These are phyloP conservation scores for Lacerta viridis DNA, from an alignment of 2,797 vertebrate species.

Conservation along the genomic window DNA sequence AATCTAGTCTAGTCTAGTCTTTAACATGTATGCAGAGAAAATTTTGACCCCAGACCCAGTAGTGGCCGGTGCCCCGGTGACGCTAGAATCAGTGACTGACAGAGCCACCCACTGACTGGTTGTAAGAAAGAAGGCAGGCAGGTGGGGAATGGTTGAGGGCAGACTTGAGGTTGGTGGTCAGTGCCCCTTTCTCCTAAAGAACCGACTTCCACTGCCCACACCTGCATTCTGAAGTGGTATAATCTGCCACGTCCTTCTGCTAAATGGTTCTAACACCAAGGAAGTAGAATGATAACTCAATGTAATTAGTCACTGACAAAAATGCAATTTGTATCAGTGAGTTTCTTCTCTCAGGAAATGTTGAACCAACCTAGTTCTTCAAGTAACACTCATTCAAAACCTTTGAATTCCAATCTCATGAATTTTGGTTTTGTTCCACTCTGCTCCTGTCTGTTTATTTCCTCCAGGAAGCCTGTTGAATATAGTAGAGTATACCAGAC, in stretches of 20 bases:
- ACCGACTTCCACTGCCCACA: not conserved
- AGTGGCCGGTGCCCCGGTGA: no score
- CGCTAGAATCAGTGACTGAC: no score
- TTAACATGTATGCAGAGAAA: not conserved
- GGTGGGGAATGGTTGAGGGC: no score
- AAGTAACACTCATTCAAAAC: not conserved
- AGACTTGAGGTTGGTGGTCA: no score
- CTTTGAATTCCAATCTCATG: not conserved
- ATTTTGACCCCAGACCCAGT: not conserved
- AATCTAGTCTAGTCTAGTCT: not conserved
- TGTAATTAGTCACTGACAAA: no score
- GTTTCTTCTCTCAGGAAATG: no score
- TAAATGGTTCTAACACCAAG: not conserved
- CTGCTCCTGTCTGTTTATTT: not conserved
- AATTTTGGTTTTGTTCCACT: not conserved
- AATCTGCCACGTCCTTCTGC: not conserved
- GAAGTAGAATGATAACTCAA: not conserved
- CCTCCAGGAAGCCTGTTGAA: not conserved
- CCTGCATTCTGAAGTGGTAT: not conserved
- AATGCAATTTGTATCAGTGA: not conserved
- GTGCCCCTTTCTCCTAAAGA: no score
- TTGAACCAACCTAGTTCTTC: not conserved
- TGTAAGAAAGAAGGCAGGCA: no score
- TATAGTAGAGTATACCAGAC: not conserved
- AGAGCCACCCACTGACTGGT: no score